Conservation (phyloP, 2,888 invertebrate species). For the Cosmia pyralina region DNA sequence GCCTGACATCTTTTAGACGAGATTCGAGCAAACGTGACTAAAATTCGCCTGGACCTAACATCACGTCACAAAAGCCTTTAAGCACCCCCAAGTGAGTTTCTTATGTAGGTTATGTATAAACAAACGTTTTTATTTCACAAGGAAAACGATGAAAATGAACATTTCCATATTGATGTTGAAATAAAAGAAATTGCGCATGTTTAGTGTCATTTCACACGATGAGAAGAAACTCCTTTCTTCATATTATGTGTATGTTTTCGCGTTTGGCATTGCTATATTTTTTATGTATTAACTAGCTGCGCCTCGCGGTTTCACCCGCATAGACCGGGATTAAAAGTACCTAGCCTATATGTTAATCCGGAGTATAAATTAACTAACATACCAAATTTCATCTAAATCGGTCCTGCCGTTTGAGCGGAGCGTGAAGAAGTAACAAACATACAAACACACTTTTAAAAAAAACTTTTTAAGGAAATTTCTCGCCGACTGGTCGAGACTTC, state of each 20-base stretch:
- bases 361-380: no score
- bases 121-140: slow-evolving; percentile 32
- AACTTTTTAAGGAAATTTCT: no score
- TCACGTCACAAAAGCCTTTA: slow-evolving; percentile 36
- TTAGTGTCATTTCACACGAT: slow-evolving; percentile 29
- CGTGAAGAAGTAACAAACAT: no score
- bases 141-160: slow-evolving; percentile 15
- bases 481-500: no score
- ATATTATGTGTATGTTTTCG: slow-evolving; percentile 13
- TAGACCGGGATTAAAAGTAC: no score
- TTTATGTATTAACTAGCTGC: no score
- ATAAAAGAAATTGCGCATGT: slow-evolving; percentile 50
- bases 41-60: slow-evolving; percentile 51
- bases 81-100: slow-evolving; percentile 39
- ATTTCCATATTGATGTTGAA: slow-evolving; percentile 41
- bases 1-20: slow-evolving; percentile 46
- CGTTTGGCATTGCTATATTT: background rate
- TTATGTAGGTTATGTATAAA: slow-evolving; percentile 24
- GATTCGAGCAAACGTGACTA: slow-evolving; percentile 54
- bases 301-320: no score
- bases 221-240: background rate
- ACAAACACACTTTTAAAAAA: no score
- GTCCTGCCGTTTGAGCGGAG: no score
- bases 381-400: no score
- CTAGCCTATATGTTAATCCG: no score